Conservation (phyloP, 2,113 vertebrate species). For the Sinocyclocheilus rhinocerous region DNA sequence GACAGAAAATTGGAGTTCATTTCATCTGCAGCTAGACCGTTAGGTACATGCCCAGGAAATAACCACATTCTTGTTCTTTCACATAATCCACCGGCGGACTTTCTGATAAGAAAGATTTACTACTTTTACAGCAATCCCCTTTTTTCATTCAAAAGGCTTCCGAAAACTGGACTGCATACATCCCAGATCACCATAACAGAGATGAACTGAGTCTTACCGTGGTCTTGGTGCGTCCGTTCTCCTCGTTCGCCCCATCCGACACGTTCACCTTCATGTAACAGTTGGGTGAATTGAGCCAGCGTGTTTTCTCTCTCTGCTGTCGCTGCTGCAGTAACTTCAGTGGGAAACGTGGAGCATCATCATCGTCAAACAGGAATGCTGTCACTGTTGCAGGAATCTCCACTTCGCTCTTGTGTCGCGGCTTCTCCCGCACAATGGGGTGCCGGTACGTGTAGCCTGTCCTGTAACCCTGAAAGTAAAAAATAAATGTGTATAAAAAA, state of each 20-base stretch:
- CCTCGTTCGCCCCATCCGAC: slow-evolving; percentile 81
- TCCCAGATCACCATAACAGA: background rate
- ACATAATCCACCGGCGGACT: background rate
- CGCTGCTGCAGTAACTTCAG: slow-evolving; percentile 90
- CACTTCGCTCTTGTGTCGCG: slow-evolving; percentile 94
- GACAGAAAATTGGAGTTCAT: background rate
- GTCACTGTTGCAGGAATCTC: slow-evolving; percentile 98
- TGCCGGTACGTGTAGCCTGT: slow-evolving; percentile 94
- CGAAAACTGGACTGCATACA: background rate
- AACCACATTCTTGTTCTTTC: background rate
- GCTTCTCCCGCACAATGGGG: slow-evolving; percentile 90
- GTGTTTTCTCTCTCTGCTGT: slow-evolving; percentile 95
- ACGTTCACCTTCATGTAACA: slow-evolving; percentile 95
- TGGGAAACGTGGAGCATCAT: slow-evolving; percentile 81
- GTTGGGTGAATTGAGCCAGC: slow-evolving; percentile 96
- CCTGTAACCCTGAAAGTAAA: slow-evolving; percentile 85
- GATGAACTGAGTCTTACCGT: slow-evolving; percentile 71
- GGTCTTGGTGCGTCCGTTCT: slow-evolving; percentile 86
- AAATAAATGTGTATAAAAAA: background rate
- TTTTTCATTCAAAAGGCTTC: background rate
- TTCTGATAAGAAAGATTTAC: background rate
- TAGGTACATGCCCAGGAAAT: background rate
- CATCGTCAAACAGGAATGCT: slow-evolving; percentile 90
- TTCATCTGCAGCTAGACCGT: background rate
- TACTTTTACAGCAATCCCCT: background rate